Evolutionary conservation across 2,797 vertebrate genomes (phyloP).

Genomic region (Iguana delicatissima): DNA sequence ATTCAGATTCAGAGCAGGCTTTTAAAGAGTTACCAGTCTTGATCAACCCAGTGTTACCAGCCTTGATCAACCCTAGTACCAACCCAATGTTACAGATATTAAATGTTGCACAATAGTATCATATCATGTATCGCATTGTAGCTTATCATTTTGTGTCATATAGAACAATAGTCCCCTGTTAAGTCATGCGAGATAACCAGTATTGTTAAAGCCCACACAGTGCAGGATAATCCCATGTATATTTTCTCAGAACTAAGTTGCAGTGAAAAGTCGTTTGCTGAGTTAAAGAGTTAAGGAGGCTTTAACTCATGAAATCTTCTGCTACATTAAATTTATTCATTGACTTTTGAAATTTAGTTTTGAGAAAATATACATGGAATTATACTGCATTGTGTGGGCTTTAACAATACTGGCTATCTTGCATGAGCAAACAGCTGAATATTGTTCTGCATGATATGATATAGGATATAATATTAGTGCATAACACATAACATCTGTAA

Average conservation of each 20-base stretch:
- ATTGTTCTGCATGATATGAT: no score
- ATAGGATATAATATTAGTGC: no score
- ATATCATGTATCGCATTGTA: no score
- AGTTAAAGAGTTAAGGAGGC: background rate
- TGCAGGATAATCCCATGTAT: background rate
- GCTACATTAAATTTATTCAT: background rate
- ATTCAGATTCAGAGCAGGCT: background rate
- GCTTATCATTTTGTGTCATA: no score
- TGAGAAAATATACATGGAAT: background rate
- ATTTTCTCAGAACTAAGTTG: background rate
- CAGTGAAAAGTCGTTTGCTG: background rate
- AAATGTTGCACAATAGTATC: no score
- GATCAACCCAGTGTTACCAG: background rate
- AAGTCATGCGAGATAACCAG: no score
- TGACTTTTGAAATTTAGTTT: background rate
- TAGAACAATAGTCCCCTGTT: no score
- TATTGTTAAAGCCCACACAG: background rate
- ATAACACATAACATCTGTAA: background rate
- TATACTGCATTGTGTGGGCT: background rate
- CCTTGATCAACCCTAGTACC: background rate
- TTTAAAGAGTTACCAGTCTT: background rate
- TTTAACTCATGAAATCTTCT: no score
- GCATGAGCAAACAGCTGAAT: no score
- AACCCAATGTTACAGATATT: background rate
- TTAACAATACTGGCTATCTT: background rate